Percentiles rank a stretch among this genome's conserved stretches.
Evolutionary conservation across 2,797 vertebrate genomes (phyloP).

Genomic region (Borostomias antarcticus): DNA sequence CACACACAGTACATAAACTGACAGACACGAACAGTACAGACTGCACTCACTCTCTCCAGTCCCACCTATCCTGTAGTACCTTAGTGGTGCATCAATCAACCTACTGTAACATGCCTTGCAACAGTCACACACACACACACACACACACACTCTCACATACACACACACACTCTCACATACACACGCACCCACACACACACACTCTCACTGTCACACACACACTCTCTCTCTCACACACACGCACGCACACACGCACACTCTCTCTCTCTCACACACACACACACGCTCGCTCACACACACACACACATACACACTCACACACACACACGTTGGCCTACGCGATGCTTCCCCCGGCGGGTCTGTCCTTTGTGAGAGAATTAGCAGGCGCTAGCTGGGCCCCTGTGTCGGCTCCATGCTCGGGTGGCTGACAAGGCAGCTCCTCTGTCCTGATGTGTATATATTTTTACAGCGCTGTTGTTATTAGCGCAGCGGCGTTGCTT

Average conservation of each 20-base stretch:
- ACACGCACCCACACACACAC: no score
- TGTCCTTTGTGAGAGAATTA: conserved; percentile 23
- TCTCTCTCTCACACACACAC: neutral
- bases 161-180: no score
- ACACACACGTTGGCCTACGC: no score
- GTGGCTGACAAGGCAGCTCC: conserved; percentile 8
- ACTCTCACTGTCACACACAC: no score
- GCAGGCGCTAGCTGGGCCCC: conserved; percentile 30
- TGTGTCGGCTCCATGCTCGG: conserved; percentile 21
- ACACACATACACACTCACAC: no score
- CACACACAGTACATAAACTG: no score
- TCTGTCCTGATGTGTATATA: conserved; percentile 46
- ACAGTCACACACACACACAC: conserved; percentile 8
- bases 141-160: neutral
- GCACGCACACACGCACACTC: conserved; percentile 3
- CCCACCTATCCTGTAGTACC: conserved; percentile 4
- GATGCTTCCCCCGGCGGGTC: neutral
- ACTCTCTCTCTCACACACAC: no score
- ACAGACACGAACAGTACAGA: no score
- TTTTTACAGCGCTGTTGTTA: conserved; percentile 51
- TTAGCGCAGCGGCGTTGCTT: conserved; percentile 48
- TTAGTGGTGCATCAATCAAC: neutral
- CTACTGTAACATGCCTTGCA: neutral
- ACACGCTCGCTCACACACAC: no score
- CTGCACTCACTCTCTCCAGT: neutral